Percentiles rank a stretch among this genome's conserved stretches.
phyloP scores from a whole-genome alignment of 53 echinoderm and acorn worm genomes.

The Crossaster papposus region DNA sequence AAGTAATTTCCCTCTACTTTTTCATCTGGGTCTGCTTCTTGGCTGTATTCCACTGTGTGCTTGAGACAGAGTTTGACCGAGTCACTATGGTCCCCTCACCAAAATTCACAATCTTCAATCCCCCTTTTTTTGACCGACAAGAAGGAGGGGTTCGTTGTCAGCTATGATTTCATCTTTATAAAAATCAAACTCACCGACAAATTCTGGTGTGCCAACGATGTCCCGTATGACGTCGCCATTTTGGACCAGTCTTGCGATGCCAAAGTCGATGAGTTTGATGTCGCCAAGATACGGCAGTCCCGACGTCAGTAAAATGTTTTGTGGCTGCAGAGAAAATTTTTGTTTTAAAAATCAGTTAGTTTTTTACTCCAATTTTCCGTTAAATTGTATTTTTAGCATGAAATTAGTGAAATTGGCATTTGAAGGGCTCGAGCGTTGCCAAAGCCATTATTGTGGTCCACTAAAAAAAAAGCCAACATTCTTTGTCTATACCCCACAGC shows the following conservation, averaged over 20 bases:
- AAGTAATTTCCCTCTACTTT: too few species aligned
- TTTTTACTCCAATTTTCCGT: too few species aligned
- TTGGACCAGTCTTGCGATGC: slow-evolving; percentile 83
- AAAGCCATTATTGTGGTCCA: background rate
- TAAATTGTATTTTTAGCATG: too few species aligned
- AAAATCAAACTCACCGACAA: slow-evolving; percentile 78
- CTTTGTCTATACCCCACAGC: background rate
- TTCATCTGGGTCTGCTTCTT: too few species aligned
- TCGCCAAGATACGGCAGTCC: slow-evolving; percentile 68
- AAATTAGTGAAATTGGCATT: background rate
- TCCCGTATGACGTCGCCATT: slow-evolving; percentile 83
- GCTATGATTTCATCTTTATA: background rate
- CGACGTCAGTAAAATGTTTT: slow-evolving; percentile 88
- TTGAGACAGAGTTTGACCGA: too few species aligned
- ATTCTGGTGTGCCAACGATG: slow-evolving; percentile 93
- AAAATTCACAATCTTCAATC: too few species aligned
- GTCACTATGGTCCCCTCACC: too few species aligned
- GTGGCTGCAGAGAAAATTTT: slow-evolving; percentile 80
- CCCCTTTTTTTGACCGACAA: too few species aligned
- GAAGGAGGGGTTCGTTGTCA: background rate
- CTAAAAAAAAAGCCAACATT: background rate
- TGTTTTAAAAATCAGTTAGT: too few species aligned
- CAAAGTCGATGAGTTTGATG: slow-evolving; percentile 95
- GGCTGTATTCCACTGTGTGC: too few species aligned
- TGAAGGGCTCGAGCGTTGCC: too few species aligned